Evolutionary conservation across 2,113 vertebrate species (phyloP).

Genomic region (Fulica atra): DNA sequence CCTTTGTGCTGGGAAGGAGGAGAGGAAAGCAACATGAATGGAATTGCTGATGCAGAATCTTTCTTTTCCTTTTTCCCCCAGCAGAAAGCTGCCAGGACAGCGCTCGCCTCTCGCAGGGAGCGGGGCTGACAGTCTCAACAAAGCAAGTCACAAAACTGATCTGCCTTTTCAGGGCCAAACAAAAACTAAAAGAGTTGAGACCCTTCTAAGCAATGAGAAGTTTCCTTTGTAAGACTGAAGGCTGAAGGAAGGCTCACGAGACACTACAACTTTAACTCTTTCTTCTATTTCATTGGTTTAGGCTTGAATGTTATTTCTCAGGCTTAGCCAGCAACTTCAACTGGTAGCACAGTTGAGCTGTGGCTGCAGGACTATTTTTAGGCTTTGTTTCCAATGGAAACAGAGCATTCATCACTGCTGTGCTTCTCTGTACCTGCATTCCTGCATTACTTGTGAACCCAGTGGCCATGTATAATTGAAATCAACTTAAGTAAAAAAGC

Average conservation of each 20-base stretch:
- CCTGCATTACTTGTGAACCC: background rate
- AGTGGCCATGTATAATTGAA: background rate
- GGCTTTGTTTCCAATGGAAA: constrained; percentile 20
- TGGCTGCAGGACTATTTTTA: background rate
- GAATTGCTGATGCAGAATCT: constrained; percentile 32
- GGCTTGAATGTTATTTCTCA: background rate
- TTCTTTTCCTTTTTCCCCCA: background rate
- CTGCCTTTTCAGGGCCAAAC: constrained; percentile 33
- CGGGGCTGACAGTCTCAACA: constrained; percentile 9
- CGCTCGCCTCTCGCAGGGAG: background rate
- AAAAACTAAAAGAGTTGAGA: constrained; percentile 28
- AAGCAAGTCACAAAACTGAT: constrained; percentile 14
- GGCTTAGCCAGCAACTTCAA: background rate
- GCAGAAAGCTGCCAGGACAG: constrained; percentile 13
- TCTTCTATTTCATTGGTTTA: background rate
- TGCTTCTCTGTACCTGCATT: background rate
- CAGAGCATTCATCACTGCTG: background rate
- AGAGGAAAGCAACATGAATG: background rate
- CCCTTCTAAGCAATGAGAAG: background rate
- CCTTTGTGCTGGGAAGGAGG: constrained; percentile 31
- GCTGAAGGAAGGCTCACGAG: background rate
- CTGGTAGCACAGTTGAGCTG: background rate
- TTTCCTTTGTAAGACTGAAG: constrained; percentile 13
- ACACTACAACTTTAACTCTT: constrained; percentile 15
- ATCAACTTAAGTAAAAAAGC: background rate